Base-by-base conservation (phyloP, 2,888 invertebrate genomes). In the Drosophila greeni region DNA sequence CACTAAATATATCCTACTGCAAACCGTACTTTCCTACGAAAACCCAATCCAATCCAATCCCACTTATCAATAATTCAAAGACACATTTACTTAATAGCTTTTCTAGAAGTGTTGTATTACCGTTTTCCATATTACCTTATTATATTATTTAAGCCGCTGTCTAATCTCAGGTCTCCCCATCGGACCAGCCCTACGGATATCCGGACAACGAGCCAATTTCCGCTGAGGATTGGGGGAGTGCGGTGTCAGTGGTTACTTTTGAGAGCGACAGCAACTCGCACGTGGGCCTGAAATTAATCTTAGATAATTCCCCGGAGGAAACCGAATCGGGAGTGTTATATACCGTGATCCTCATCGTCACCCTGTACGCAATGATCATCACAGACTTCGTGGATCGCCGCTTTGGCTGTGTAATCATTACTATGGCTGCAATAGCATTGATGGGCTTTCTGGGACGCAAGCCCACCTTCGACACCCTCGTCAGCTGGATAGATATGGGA, bases 321-420 rank as follows among this genome's bases (percentile, higher is more conserved):
- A 89, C 90, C 16, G 89, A 92, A 36, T 90, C 91, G 67, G 95
- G 95, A 0, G 91, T 95, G 18, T 1, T 31, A 14, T 31, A 14
- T 76, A 94, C 95, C 0, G 91, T 92, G 0, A 72, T 93, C 0
- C 91, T 97, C 2, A 90, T 97, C 1, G 61, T 92, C 0, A 91
- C 92, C 0, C 90, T 97, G 14, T 97, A 97, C 79, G 80, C 94
- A 11, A 90, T 97, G 43, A 96, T 97, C 52, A 93, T 96, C 70
- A 95, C 86, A 85, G 89, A 94, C 91, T 86, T 94, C 24, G 91
- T 93, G 0, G 93, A 95, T 85, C 90, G 68, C 0, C 47, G 70
- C 2, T 47, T 82, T 18, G 58, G 66, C 6, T 60, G 70, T 0
- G 0, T 79, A 5, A 2, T 79, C 92, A 75, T 56, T 93, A 92